Percentiles rank a stretch among this genome's conserved stretches.
phyloP scores from a whole-genome alignment of 2,888 invertebrate genomes.

The Caenorhabditis afra region DNA sequence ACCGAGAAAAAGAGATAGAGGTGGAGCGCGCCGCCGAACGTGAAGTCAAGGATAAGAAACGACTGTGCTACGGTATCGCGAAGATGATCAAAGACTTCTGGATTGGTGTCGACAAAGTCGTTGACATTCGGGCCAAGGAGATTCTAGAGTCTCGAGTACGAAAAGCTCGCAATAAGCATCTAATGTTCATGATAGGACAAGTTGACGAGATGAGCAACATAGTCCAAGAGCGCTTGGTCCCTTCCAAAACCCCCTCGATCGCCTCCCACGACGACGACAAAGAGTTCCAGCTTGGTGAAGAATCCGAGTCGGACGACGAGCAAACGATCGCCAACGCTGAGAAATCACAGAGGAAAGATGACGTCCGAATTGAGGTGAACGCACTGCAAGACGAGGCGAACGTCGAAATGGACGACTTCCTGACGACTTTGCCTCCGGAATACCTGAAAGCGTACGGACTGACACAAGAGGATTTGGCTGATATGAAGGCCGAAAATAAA shows the following conservation, averaged over 20 bases:
- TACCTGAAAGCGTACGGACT: constrained; percentile 65
- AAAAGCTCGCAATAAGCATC: constrained; percentile 94
- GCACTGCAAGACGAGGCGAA: constrained; percentile 91
- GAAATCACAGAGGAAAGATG: constrained; percentile 82
- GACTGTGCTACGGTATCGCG: constrained; percentile 88
- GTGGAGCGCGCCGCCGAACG: constrained; percentile 91
- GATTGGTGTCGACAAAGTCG: constrained; percentile 94
- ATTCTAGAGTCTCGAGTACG: constrained; percentile 94
- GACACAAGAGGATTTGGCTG: constrained; percentile 39
- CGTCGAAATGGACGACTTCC: constrained; percentile 88
- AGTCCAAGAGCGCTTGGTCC: constrained; percentile 73
- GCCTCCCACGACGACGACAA: constrained; percentile 48
- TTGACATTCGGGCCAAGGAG: constrained; percentile 82
- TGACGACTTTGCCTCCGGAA: constrained; percentile 69
- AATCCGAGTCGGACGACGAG: constrained; percentile 71
- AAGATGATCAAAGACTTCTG: constrained; percentile 95
- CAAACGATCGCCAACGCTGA: constrained; percentile 70
- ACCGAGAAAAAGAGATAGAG: constrained; percentile 88
- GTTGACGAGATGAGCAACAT: constrained; percentile 89
- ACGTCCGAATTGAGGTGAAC: constrained; percentile 87
- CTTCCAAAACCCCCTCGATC: constrained; percentile 65
- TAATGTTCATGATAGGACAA: constrained; percentile 97
- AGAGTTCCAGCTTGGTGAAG: constrained; percentile 43
- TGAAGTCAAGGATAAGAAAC: constrained; percentile 84
- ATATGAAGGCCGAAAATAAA: constrained; percentile 45